Percentiles rank a stretch among this genome's conserved stretches.
Conservation (phyloP, 2,113 vertebrate species). For the Oxyruncus cristatus region DNA sequence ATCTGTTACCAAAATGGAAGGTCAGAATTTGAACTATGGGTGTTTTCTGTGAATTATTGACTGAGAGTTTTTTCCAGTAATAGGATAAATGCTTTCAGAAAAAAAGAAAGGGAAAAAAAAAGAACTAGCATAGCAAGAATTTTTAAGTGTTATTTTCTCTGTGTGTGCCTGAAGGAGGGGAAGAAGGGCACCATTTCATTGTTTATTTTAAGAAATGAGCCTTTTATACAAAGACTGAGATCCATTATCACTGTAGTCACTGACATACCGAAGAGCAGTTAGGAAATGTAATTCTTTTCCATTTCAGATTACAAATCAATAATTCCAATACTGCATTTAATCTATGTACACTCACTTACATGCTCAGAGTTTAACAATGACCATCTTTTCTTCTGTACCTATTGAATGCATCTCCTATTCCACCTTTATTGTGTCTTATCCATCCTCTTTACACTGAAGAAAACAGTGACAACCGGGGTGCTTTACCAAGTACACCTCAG, state of each 20-base stretch:
- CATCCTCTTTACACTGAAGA: background rate
- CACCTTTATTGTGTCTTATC: background rate
- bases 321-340: background rate
- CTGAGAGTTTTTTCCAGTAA: conserved; percentile 3
- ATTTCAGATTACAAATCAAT: background rate
- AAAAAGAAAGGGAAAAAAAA: background rate
- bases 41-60: conserved; percentile 42
- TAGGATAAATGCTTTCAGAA: background rate
- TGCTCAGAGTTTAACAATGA: fast-evolving
- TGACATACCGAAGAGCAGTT: background rate
- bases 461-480: background rate
- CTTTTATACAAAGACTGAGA: background rate
- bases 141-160: background rate
- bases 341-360: background rate
- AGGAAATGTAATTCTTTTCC: background rate
- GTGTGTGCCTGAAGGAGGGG: background rate
- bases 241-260: background rate
- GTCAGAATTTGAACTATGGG: background rate
- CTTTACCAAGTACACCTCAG: background rate
- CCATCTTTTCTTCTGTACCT: background rate
- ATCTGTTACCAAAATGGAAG: conserved; percentile 38
- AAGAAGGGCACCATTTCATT: background rate
- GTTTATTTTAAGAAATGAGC: background rate
- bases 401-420: background rate
- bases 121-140: background rate